Conservation (phyloP, 2,888 invertebrate species). For the Rambutsinella grinnellia region DNA sequence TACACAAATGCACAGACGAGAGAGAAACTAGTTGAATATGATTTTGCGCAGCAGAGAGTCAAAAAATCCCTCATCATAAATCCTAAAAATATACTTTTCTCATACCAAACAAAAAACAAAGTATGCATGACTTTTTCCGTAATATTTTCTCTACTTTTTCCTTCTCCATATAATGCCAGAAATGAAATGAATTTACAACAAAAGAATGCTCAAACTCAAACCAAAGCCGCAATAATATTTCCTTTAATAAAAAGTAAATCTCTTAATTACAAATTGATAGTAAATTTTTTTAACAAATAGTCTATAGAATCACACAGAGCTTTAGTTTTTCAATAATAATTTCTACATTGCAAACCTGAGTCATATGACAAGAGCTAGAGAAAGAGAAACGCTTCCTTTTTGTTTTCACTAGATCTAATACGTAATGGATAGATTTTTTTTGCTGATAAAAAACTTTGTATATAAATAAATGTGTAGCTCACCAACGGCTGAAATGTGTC, state of each 20-base stretch:
- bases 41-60: conserved; percentile 40
- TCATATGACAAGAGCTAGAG: no score
- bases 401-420: no score
- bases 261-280: no score
- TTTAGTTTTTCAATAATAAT: no score
- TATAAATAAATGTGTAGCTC: conserved; percentile 43
- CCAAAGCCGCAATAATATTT: conserved; percentile 47
- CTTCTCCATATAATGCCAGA: neutral
- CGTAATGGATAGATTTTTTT: no score
- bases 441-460: no score
- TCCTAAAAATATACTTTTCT: conserved; percentile 11
- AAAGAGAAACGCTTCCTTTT: no score
- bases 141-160: neutral
- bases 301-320: no score
- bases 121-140: conserved; percentile 8
- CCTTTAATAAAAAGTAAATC: no score
- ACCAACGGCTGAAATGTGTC: conserved; percentile 44
- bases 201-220: conserved; percentile 44
- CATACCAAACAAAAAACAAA: neutral
- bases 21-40: neutral
- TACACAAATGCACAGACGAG: conserved; percentile 58
- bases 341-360: no score
- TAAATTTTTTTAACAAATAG: no score
- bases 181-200: neutral
- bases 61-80: conserved; percentile 17